Conservation (phyloP, 2,888 invertebrate genomes). For the Mesorhabditis spiculigera region DNA sequence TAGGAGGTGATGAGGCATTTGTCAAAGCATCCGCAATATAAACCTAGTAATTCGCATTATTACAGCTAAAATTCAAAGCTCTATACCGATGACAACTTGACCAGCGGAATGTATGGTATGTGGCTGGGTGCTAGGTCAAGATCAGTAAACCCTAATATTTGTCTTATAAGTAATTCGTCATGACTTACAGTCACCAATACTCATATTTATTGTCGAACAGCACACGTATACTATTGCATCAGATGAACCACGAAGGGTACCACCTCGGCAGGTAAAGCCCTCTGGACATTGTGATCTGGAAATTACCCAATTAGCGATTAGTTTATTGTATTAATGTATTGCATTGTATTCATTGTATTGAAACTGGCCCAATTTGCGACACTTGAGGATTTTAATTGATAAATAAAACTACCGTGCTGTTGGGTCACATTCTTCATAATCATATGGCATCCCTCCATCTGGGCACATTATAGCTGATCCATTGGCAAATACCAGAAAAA, state of each 20-base stretch:
- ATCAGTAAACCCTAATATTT: slow-evolving; percentile 1
- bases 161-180: background rate
- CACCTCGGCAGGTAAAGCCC: slow-evolving; percentile 4
- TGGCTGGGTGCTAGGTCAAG: background rate
- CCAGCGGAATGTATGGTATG: background rate
- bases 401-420: background rate
- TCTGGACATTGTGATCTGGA: background rate
- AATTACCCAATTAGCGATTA: too few relatives aligned
- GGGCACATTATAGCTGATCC: background rate
- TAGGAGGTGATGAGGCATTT: background rate
- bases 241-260: background rate
- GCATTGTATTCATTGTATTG: too few relatives aligned
- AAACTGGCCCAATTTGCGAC: too few relatives aligned
- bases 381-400: too few relatives aligned
- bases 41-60: background rate
- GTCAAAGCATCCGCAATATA: background rate
- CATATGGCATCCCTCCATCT: background rate
- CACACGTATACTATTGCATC: background rate
- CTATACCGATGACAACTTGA: background rate
- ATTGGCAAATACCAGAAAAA: background rate
- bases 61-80: background rate
- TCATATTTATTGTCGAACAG: slow-evolving; percentile 4
- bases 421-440: background rate
- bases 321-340: too few relatives aligned
- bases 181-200: background rate